Evolutionary conservation across 2,113 vertebrate genomes (phyloP).

Genomic region (Columbina picui): DNA sequence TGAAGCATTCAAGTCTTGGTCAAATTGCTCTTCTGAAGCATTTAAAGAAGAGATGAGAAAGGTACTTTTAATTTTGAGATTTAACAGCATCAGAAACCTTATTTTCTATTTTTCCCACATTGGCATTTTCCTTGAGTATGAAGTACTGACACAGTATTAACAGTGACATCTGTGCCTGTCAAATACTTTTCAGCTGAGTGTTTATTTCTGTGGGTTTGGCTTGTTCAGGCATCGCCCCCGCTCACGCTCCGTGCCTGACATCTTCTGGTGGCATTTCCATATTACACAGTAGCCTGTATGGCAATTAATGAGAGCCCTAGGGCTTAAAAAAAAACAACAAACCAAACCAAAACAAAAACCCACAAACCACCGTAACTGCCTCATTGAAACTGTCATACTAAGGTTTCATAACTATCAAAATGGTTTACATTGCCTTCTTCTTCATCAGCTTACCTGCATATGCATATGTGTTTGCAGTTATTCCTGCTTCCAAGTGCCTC

Average conservation of each 20-base stretch:
- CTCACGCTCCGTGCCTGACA: conserved; percentile 66
- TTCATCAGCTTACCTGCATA: neutral
- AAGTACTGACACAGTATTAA: no score
- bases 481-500: neutral
- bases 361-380: no score
- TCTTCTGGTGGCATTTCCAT: conserved; percentile 60
- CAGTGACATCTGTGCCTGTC: neutral
- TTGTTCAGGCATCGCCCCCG: neutral
- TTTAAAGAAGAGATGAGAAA: neutral
- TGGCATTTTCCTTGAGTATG: neutral
- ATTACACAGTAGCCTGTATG: neutral
- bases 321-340: no score
- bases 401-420: neutral
- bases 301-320: neutral
- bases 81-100: neutral
- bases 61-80: neutral
- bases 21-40: neutral
- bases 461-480: neutral
- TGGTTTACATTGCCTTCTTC: neutral
- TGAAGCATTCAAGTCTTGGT: neutral
- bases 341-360: no score
- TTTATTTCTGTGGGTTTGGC: neutral
- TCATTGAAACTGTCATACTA: neutral
- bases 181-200: neutral
- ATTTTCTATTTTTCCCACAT: neutral